These are phyloP conservation scores for Camponotus vicinus DNA, from an alignment of 1,140 invertebrate species.

Conservation along the genomic window DNA sequence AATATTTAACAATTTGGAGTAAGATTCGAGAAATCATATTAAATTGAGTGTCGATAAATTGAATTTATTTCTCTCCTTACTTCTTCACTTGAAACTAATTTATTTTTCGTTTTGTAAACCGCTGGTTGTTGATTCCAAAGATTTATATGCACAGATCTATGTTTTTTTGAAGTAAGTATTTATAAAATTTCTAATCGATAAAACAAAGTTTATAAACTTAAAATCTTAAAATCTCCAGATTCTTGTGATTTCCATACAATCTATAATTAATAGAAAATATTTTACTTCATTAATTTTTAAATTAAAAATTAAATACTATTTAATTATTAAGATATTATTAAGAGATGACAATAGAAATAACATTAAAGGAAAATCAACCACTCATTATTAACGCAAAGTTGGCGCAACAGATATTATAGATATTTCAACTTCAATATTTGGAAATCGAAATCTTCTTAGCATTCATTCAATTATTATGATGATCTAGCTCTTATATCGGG, in stretches of 20 bases:
- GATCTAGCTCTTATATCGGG: neutral
- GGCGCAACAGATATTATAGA: neutral
- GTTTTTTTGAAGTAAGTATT: neutral
- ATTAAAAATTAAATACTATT: neutral
- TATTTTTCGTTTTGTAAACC: neutral
- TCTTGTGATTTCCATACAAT: neutral
- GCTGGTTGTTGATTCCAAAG: neutral
- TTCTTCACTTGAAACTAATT: no score
- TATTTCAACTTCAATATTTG: neutral
- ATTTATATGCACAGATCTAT: neutral
- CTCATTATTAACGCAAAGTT: neutral
- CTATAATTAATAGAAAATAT: neutral
- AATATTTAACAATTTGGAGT: slow-evolving; percentile 31
- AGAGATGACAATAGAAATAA: neutral
- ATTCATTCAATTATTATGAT: neutral
- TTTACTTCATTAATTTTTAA: neutral
- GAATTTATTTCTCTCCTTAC: neutral
- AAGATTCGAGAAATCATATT: neutral
- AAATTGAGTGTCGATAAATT: neutral
- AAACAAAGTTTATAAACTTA: neutral
- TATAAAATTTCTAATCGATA: neutral
- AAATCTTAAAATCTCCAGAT: neutral
- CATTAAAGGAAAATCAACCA: neutral
- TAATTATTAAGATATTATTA: neutral
- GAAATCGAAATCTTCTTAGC: neutral